phyloP scores from a whole-genome alignment of 2,888 invertebrate genomes.

The Tetragnatha montana region DNA sequence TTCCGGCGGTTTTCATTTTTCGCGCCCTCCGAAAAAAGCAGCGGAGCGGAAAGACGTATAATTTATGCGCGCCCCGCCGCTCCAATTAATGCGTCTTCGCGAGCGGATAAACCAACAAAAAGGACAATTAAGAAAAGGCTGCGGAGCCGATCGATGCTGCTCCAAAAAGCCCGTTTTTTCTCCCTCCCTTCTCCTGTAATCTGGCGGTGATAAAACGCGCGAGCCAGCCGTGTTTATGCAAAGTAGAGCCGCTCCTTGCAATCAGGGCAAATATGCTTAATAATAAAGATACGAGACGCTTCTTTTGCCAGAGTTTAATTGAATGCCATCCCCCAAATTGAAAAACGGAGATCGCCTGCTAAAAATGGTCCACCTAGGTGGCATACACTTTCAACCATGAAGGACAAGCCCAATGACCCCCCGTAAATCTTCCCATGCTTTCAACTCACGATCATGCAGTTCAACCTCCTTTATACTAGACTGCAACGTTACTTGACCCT shows the following conservation, averaged over 20 bases:
- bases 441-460: no score
- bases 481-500: no score
- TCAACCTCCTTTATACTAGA: no score
- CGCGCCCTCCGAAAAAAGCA: slow-evolving; percentile 64
- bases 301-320: slow-evolving; percentile 7
- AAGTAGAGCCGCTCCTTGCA: slow-evolving; percentile 21
- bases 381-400: not conserved
- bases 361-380: not conserved
- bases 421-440: no score
- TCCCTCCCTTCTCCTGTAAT: slow-evolving; percentile 18
- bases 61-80: slow-evolving; percentile 65
- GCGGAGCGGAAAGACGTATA: slow-evolving; percentile 65
- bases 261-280: slow-evolving; percentile 27
- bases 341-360: not conserved
- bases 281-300: slow-evolving; percentile 35
- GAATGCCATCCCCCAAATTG: not conserved
- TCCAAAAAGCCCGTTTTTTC: slow-evolving; percentile 37
- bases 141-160: slow-evolving; percentile 12
- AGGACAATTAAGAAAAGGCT: slow-evolving; percentile 70
- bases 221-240: slow-evolving; percentile 36
- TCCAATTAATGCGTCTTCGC: slow-evolving; percentile 70
- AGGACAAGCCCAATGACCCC: not conserved
- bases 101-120: slow-evolving; percentile 70
- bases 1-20: slow-evolving; percentile 69
- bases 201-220: slow-evolving; percentile 26